phyloP scores from a whole-genome alignment of 2,797 vertebrate species.

The Prunella strophiata region DNA sequence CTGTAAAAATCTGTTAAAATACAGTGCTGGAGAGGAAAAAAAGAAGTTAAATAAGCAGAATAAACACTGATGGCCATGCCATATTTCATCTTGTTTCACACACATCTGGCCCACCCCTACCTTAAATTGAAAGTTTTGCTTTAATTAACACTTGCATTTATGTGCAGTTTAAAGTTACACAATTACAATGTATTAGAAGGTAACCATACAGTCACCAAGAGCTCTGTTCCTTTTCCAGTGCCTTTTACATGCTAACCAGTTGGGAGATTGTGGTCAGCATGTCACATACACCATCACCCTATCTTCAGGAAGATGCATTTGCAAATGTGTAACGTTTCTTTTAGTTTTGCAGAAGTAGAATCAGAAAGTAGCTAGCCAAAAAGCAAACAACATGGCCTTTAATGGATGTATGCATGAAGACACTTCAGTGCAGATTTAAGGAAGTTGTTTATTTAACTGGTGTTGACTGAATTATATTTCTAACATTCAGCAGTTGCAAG shows the following conservation, averaged over 20 bases:
- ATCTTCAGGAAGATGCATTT: conserved; percentile 72
- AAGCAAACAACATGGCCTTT: neutral
- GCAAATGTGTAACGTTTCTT: conserved; percentile 59
- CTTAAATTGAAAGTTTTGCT: neutral
- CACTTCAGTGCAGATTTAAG: neutral
- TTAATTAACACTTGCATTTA: neutral
- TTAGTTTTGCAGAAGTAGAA: conserved; percentile 70
- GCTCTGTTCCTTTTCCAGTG: neutral
- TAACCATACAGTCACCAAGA: neutral
- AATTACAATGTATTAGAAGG: neutral
- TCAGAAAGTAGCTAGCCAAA: conserved; percentile 56
- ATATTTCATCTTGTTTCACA: neutral
- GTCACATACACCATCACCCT: conserved; percentile 32
- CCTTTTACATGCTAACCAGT: conserved; percentile 13
- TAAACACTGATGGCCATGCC: neutral
- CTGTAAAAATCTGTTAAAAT: neutral
- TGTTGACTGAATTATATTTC: neutral
- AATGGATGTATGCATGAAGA: neutral
- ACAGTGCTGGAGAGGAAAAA: neutral
- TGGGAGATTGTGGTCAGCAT: conserved; percentile 41
- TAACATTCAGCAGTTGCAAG: neutral
- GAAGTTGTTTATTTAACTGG: neutral
- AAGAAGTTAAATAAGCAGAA: neutral
- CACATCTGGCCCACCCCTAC: accelerated
- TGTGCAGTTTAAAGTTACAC: neutral